Percentiles rank a stretch among this genome's conserved stretches.
These are phyloP conservation scores for Andrena marginata DNA, from an alignment of 2,888 invertebrate species.

Conservation along the genomic window DNA sequence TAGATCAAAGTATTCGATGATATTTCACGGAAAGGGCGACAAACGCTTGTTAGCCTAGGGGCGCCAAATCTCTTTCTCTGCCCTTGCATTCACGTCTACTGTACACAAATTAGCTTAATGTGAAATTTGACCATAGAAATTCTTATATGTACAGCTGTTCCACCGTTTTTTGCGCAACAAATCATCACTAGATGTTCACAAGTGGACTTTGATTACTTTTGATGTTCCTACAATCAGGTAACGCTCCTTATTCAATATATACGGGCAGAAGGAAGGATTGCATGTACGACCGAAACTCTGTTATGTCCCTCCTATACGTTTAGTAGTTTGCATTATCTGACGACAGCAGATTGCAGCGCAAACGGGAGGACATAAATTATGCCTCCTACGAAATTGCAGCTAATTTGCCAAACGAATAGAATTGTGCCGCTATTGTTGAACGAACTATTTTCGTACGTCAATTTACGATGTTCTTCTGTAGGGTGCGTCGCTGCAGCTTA, in stretches of 20 bases:
- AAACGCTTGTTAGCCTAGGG: no score
- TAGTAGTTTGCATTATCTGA: slow-evolving; percentile 31
- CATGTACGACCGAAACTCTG: slow-evolving; percentile 1
- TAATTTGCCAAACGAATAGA: slow-evolving; percentile 16
- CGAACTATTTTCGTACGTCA: not conserved
- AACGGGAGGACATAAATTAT: slow-evolving; percentile 24
- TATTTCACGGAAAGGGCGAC: no score
- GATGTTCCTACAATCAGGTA: slow-evolving; percentile 8
- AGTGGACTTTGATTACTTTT: slow-evolving; percentile 2
- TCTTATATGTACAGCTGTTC: not conserved
- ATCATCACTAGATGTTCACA: not conserved
- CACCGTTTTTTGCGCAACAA: not conserved
- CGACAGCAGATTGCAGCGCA: slow-evolving; percentile 18
- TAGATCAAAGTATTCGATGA: no score
- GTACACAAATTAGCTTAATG: no score
- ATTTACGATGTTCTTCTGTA: not conserved
- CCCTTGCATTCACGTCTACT: no score
- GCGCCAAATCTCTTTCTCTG: no score
- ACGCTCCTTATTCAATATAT: slow-evolving; percentile 28
- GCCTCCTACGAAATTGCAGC: not conserved
- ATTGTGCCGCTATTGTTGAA: not conserved
- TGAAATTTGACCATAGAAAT: no score
- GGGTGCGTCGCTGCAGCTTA: not conserved
- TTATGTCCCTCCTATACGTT: slow-evolving; percentile 9
- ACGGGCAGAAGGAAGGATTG: slow-evolving; percentile 10